These are phyloP conservation scores for Pelobates cultripes DNA, from an alignment of 2,797 vertebrate genomes.

Conservation along the genomic window DNA sequence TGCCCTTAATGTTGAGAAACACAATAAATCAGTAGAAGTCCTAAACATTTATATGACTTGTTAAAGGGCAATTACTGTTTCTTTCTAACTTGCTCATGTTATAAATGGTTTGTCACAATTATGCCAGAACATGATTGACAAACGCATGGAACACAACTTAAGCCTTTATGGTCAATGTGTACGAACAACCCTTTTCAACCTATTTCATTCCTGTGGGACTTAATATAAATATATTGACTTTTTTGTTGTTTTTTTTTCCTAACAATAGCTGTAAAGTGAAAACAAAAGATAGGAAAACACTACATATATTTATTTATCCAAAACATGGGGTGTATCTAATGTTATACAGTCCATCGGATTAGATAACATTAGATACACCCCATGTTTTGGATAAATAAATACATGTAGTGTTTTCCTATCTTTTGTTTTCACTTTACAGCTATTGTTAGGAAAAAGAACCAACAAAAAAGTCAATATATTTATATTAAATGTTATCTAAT, in stretches of 20 bases:
- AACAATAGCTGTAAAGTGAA: too few relatives aligned
- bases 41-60: conserved; percentile 64
- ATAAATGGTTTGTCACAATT: conserved; percentile 43
- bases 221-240: neutral
- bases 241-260: conserved; percentile 1
- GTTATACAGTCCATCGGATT: too few relatives aligned
- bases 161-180: conserved; percentile 52
- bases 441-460: too few relatives aligned
- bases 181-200: conserved; percentile 1
- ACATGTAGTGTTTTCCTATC: too few relatives aligned
- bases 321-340: too few relatives aligned
- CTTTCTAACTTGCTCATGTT: conserved; percentile 51
- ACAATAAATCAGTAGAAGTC: conserved; percentile 60
- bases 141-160: conserved; percentile 42
- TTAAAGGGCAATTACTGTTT: conserved; percentile 60
- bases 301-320: too few relatives aligned
- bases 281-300: too few relatives aligned
- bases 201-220: neutral
- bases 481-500: too few relatives aligned
- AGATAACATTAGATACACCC: too few relatives aligned
- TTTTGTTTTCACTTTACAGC: too few relatives aligned
- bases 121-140: conserved; percentile 44
- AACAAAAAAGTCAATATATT: too few relatives aligned
- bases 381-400: too few relatives aligned
- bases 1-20: conserved; percentile 48